Evolutionary conservation across 2,113 vertebrate genomes (phyloP).

Genomic region (Vimba vimba): DNA sequence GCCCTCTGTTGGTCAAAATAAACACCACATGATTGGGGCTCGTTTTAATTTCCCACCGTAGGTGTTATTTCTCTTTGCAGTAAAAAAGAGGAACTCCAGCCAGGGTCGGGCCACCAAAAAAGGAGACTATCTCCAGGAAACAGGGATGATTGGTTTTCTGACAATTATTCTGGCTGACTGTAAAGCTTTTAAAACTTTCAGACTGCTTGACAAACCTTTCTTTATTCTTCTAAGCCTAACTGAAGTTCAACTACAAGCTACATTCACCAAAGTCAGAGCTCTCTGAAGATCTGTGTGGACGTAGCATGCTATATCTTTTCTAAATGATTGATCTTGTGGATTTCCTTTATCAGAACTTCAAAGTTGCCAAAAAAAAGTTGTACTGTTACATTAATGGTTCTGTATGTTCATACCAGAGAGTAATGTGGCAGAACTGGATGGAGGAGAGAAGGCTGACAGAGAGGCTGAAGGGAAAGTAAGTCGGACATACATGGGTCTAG

Average conservation of each 20-base stretch:
- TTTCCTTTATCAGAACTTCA: not conserved
- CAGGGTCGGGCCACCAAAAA: too few species aligned
- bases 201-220: not conserved
- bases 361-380: not conserved
- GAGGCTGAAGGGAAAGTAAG: conserved; percentile 73
- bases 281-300: not conserved
- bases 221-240: not conserved
- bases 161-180: too few species aligned
- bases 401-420: conserved; percentile 61
- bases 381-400: not conserved
- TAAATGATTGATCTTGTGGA: not conserved
- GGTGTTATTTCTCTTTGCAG: too few species aligned
- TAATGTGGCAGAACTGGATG: conserved; percentile 68
- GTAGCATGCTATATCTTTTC: not conserved
- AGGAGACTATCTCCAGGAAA: too few species aligned
- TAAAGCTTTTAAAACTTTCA: not conserved
- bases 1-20: too few species aligned
- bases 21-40: too few species aligned
- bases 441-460: conserved; percentile 71
- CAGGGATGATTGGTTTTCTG: too few species aligned
- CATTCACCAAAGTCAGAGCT: not conserved
- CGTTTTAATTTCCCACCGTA: too few species aligned
- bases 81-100: too few species aligned
- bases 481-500: not conserved
- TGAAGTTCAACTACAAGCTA: not conserved